Evolutionary conservation across 2,797 vertebrate species (phyloP), one percentile per base, ranked within the genome.

Genomic region (Acrocephalus scirpaceus): DNA sequence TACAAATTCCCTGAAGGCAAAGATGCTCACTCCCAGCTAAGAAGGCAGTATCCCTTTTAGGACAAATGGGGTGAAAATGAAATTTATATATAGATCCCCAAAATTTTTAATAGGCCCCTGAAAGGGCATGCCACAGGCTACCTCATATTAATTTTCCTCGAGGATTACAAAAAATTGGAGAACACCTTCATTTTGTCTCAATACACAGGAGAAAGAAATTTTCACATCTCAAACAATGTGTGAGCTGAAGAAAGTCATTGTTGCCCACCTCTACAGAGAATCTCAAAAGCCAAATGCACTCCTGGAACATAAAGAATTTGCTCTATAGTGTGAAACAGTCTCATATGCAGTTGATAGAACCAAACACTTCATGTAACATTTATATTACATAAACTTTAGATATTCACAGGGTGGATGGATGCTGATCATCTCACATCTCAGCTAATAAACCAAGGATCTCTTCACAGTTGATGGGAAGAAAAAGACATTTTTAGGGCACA

Each of bases 401-500:
- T 65, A 80, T 74, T 92, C 87, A 44, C 45, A 44, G 73, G 19
- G 66, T 69, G 70, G 65, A 74, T 54, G 25, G 50, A 79, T 72
- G 54, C 36, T 92, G 72, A 95, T 90, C 58, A 86, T 72, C 50
- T 83, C 50, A n/a, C 47, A 47, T 74, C 86, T 77, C 45, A 48
- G 74, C 82, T 95, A 86, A 95, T 61, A 91, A 92, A 34, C 75
- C 61, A 76, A 92, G 66, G 51, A 80, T 86, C 82, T 83, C 85
- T 86, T 78, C 69, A 65, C 45, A 91, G 76, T 11, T 0, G 1
- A 75, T 62, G 51, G 34, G 58, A 89, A 82, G 65, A 69, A 85
- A 77, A 53, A 95, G 92, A 88, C 73, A 26, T 92, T 95, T 96
- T 95, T 92, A 96, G 93, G 93, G 50, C 94, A 90, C 85, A 86